phyloP scores from a whole-genome alignment of 2,888 invertebrate genomes.

The Pristionchus maxplancki region DNA sequence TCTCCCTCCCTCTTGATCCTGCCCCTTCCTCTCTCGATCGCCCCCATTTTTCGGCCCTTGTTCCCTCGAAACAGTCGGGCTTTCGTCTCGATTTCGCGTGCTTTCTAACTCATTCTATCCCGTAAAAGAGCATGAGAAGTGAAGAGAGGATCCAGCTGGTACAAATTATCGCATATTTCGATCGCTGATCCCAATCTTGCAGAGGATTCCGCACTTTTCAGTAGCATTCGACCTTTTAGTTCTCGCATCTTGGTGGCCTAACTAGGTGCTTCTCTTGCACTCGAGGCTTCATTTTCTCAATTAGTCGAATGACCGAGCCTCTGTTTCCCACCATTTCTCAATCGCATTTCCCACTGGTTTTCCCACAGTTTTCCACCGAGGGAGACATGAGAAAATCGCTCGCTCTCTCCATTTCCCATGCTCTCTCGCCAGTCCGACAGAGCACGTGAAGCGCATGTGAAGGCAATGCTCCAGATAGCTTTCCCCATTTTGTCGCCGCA shows the following conservation, averaged over 20 bases:
- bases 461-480: not conserved
- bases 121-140: not conserved
- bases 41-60: not conserved
- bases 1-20: slow-evolving; percentile 6
- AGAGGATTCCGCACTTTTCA: not conserved
- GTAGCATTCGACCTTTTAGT: not conserved
- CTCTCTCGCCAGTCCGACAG: not conserved
- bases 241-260: not conserved
- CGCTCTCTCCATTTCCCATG: not conserved
- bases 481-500: not conserved
- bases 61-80: not conserved
- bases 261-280: not conserved
- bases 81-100: not conserved
- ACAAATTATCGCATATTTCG: not conserved
- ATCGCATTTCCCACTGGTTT: no score
- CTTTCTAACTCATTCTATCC: not conserved
- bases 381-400: no score
- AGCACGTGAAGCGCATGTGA: not conserved
- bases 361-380: no score
- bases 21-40: not conserved
- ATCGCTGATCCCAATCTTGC: not conserved
- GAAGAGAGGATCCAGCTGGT: not conserved
- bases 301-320: not conserved
- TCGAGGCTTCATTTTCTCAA: not conserved
- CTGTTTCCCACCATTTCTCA: no score